A percentile compares a stretch with the other conserved stretches of the same genome.
phyloP scores from a whole-genome alignment of 2,113 vertebrate species.

The Ploceus nigricollis region DNA sequence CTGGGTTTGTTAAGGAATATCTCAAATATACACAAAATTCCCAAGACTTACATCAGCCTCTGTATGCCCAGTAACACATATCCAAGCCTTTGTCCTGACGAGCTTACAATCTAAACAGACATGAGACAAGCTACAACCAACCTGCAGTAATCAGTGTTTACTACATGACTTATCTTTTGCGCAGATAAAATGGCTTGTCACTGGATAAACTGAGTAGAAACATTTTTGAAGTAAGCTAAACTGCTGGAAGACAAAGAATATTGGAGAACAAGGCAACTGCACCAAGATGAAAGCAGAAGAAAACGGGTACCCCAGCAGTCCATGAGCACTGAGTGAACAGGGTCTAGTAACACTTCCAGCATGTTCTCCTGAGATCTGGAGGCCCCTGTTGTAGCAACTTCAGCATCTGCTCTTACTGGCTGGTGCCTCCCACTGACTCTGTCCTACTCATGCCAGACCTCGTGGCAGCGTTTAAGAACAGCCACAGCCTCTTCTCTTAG shows the following conservation, averaged over 20 bases:
- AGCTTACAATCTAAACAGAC: background rate
- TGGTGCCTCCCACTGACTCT: background rate
- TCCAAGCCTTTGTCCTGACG: background rate
- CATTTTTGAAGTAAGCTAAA: background rate
- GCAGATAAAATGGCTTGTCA: background rate
- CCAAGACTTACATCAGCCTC: background rate
- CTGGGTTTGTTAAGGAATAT: background rate
- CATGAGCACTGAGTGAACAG: background rate
- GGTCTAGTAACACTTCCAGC: background rate
- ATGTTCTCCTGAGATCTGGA: background rate
- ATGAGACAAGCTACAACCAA: background rate
- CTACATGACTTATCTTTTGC: background rate
- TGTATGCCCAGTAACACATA: background rate
- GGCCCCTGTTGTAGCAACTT: background rate
- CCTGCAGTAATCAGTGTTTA: background rate
- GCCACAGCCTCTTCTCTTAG: background rate
- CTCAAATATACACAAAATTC: background rate
- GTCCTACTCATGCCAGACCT: background rate
- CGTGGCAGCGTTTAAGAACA: background rate
- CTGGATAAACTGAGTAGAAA: background rate
- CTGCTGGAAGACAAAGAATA: background rate
- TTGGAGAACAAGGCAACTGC: background rate
- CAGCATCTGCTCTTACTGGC: background rate
- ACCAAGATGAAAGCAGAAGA: background rate
- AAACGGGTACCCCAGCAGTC: background rate